Conservation (phyloP, 1,140 invertebrate species). For the Meloidogyne hapla region DNA sequence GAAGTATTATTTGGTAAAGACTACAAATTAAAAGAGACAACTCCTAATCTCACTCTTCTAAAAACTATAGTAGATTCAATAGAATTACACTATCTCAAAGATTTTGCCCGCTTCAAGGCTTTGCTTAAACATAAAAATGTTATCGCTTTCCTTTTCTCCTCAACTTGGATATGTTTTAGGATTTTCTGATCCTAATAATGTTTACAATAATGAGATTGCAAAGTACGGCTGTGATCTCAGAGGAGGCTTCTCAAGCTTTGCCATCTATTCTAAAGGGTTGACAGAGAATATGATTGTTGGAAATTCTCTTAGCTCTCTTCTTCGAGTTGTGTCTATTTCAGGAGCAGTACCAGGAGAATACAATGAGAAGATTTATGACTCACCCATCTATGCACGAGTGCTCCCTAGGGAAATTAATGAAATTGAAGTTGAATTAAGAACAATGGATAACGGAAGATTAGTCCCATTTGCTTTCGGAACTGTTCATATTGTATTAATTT, state of each 20-base stretch:
- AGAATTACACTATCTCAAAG: neutral
- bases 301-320: too few species aligned
- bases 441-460: too few species aligned
- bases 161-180: constrained; percentile 12
- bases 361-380: constrained; percentile 16
- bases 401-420: neutral
- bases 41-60: too few species aligned
- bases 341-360: neutral
- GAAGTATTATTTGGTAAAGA: too few species aligned
- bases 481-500: too few species aligned
- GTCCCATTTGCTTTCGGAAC: too few species aligned
- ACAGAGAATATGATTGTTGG: neutral
- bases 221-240: constrained; percentile 5
- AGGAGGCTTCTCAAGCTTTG: constrained; percentile 10
- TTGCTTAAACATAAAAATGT: neutral
- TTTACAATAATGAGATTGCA: constrained; percentile 1
- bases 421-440: too few species aligned
- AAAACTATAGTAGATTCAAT: neutral
- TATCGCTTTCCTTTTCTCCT: neutral
- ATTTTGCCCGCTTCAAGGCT: neutral
- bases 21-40: too few species aligned
- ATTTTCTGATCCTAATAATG: neutral
- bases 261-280: neutral
- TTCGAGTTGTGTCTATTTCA: too few species aligned
- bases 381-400: constrained; percentile 1